phyloP scores from a whole-genome alignment of 2,888 invertebrate species.

The Ormyrus rosae region DNA sequence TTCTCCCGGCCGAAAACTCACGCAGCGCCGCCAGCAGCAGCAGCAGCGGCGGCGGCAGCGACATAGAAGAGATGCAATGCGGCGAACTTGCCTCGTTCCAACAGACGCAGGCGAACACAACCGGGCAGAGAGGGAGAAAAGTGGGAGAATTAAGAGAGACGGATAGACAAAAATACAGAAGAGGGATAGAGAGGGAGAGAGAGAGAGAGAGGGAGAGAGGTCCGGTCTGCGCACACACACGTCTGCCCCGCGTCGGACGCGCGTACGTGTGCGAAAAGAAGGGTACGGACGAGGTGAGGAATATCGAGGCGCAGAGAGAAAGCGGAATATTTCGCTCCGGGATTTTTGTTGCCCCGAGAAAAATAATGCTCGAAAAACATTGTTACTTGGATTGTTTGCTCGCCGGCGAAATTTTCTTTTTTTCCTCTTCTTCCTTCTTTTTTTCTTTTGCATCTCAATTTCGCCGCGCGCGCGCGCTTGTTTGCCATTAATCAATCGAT shows the following conservation, averaged over 20 bases:
- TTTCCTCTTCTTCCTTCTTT: no score
- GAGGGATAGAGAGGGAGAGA: slow-evolving; percentile 34
- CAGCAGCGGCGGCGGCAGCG: slow-evolving; percentile 20
- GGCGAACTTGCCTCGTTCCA: slow-evolving; percentile 36
- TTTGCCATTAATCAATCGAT: no score
- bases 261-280: slow-evolving; percentile 3
- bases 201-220: slow-evolving; percentile 17
- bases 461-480: no score
- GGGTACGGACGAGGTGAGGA: slow-evolving; percentile 13
- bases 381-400: no score
- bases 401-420: no score
- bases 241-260: not conserved
- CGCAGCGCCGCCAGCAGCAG: not conserved
- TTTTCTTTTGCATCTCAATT: no score
- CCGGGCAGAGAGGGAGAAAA: slow-evolving; percentile 55
- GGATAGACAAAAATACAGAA: slow-evolving; percentile 49
- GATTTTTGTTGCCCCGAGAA: slow-evolving; percentile 27
- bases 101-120: not conserved
- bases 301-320: slow-evolving; percentile 1
- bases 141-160: slow-evolving; percentile 42
- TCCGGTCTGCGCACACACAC: slow-evolving; percentile 30
- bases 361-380: slow-evolving; percentile 13
- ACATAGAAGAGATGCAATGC: slow-evolving; percentile 51
- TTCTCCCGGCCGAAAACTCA: slow-evolving; percentile 49
- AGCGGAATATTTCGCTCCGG: slow-evolving; percentile 37